phyloP scores from a whole-genome alignment of 92 coral and sea anemone genomes.

The Paramuricea clavata region DNA sequence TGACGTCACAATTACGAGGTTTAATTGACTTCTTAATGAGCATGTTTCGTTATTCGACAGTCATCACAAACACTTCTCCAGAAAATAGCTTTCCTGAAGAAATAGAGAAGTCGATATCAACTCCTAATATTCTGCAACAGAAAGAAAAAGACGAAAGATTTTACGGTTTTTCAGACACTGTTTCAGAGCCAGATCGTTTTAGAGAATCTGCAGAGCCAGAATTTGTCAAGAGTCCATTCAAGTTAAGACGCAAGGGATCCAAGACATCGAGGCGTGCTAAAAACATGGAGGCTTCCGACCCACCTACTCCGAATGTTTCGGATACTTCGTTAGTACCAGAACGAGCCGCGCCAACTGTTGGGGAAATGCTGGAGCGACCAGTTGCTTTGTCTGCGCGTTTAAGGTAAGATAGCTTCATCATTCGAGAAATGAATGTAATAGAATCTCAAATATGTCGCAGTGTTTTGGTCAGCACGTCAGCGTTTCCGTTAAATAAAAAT shows the following conservation, averaged over 20 bases:
- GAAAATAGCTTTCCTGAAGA: neutral
- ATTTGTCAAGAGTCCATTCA: slow-evolving; percentile 15
- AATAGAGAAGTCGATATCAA: slow-evolving; percentile 33
- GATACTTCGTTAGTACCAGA: neutral
- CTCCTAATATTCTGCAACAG: neutral
- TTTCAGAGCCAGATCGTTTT: slow-evolving; percentile 29
- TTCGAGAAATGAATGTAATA: neutral
- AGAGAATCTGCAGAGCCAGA: neutral
- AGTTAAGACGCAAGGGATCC: neutral
- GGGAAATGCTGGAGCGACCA: slow-evolving; percentile 36
- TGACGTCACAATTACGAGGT: slow-evolving; percentile 26
- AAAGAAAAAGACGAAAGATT: neutral
- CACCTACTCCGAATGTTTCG: neutral
- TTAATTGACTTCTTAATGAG: neutral
- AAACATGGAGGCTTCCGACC: neutral
- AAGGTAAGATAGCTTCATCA: slow-evolving; percentile 18
- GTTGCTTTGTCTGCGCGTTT: slow-evolving; percentile 40
- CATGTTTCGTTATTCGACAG: slow-evolving; percentile 25
- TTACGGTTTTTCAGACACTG: slow-evolving; percentile 25
- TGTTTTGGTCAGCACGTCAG: neutral
- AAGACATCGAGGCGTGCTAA: neutral
- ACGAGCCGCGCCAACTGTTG: neutral
- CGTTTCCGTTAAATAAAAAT: no score
- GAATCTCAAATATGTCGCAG: neutral
- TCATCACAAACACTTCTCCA: neutral